phyloP scores from a whole-genome alignment of 2,888 invertebrate genomes.

The Andrena minutula region DNA sequence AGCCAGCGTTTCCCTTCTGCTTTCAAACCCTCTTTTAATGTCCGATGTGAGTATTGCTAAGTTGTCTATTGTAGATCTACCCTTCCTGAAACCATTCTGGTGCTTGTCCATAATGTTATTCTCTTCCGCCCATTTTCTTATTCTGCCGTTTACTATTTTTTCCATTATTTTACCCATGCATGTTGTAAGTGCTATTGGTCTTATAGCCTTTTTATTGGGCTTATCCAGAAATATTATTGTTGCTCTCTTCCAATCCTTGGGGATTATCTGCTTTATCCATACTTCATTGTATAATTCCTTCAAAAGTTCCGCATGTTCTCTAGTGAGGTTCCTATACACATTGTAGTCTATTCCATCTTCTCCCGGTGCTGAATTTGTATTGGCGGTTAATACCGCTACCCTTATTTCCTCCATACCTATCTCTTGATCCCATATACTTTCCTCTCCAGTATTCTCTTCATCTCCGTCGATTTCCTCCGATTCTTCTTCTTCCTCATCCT shows the following conservation, averaged over 20 bases:
- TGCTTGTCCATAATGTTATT: neutral
- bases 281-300: constrained; percentile 41
- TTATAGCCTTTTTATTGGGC: neutral
- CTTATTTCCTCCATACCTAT: too few relatives aligned
- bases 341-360: too few relatives aligned
- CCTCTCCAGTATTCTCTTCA: too few relatives aligned
- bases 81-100: too few relatives aligned
- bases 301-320: neutral
- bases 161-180: too few relatives aligned
- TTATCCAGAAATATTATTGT: constrained; percentile 45
- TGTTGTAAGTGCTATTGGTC: constrained; percentile 50
- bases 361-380: too few relatives aligned
- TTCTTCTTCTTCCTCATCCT: too few relatives aligned
- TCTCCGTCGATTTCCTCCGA: too few relatives aligned
- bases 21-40: constrained; percentile 1
- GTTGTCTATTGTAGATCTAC: constrained; percentile 10
- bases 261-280: neutral
- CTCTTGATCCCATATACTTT: too few relatives aligned
- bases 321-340: neutral
- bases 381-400: too few relatives aligned
- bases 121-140: constrained; percentile 36
- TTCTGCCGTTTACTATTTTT: constrained; percentile 39
- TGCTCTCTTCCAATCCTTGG: constrained; percentile 27
- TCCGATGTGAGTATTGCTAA: neutral
- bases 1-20: neutral